Conservation (phyloP, 2,888 invertebrate species). For the Tolmerus cingulatus region DNA sequence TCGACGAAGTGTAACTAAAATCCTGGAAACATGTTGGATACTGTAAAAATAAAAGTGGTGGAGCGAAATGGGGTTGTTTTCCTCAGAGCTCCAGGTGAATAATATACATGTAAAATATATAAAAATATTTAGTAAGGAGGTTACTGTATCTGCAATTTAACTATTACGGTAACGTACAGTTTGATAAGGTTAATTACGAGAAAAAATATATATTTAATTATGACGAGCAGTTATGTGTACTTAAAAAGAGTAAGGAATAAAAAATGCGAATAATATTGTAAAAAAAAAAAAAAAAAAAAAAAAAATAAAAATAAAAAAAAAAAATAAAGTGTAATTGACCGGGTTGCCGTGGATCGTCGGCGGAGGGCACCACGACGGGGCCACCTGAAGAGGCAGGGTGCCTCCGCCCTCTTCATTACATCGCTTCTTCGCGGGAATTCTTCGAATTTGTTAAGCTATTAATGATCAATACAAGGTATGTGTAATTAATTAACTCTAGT, state of each 20-base stretch:
- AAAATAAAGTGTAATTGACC: no score
- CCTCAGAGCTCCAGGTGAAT: neutral
- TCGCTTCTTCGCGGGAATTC: no score
- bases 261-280: conserved; percentile 30
- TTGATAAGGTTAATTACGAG: conserved; percentile 35
- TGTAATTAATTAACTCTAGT: no score
- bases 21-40: neutral
- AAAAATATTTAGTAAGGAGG: conserved; percentile 10
- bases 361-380: no score
- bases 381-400: no score
- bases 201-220: conserved; percentile 36
- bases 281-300: no score
- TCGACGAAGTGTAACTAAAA: neutral
- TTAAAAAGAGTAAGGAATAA: conserved; percentile 37
- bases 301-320: no score
- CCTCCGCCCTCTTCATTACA: no score
- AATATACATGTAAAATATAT: conserved; percentile 27
- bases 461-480: no score
- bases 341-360: no score
- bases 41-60: neutral
- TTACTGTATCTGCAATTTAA: conserved; percentile 34
- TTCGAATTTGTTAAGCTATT: no score
- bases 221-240: conserved; percentile 39
- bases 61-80: neutral
- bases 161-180: conserved; percentile 21